phyloP scores from a whole-genome alignment of 2,888 invertebrate species.

The Sabatieria punctata region DNA sequence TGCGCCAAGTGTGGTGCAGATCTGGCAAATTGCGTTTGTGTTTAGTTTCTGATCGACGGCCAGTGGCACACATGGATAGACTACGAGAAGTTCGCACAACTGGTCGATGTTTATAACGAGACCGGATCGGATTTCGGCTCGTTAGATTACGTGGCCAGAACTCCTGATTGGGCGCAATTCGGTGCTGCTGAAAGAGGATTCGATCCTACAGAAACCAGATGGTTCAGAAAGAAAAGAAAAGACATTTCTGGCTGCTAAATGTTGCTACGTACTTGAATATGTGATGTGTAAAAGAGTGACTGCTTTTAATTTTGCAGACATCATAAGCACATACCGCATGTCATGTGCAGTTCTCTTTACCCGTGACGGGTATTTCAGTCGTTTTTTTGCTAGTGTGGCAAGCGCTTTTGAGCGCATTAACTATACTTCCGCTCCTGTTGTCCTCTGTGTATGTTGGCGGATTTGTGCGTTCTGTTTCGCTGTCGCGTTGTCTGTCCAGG shows the following conservation, averaged over 20 bases:
- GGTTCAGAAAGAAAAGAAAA: constrained; percentile 8
- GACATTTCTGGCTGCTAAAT: constrained; percentile 8
- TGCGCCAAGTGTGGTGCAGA: neutral
- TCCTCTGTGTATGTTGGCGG: too few species aligned
- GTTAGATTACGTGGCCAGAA: constrained; percentile 40
- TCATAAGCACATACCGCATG: too few species aligned
- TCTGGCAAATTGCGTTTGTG: neutral
- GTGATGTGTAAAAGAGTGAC: neutral
- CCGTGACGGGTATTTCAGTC: too few species aligned
- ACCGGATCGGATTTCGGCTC: constrained; percentile 36
- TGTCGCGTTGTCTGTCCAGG: too few species aligned
- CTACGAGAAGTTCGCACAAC: constrained; percentile 40
- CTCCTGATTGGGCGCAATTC: constrained; percentile 42
- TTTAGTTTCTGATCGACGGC: constrained; percentile 37
- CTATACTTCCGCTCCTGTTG: too few species aligned
- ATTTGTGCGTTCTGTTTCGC: too few species aligned
- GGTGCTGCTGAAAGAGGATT: constrained; percentile 42
- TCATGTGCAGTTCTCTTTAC: too few species aligned
- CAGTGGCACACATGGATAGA: constrained; percentile 46
- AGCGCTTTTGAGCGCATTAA: too few species aligned
- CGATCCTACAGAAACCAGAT: constrained; percentile 41
- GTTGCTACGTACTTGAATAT: neutral
- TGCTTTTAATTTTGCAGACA: neutral
- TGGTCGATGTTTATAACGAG: constrained; percentile 33
- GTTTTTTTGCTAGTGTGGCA: too few species aligned